Conservation (phyloP, 2,797 vertebrate genomes). For the Forpus xanthops region DNA sequence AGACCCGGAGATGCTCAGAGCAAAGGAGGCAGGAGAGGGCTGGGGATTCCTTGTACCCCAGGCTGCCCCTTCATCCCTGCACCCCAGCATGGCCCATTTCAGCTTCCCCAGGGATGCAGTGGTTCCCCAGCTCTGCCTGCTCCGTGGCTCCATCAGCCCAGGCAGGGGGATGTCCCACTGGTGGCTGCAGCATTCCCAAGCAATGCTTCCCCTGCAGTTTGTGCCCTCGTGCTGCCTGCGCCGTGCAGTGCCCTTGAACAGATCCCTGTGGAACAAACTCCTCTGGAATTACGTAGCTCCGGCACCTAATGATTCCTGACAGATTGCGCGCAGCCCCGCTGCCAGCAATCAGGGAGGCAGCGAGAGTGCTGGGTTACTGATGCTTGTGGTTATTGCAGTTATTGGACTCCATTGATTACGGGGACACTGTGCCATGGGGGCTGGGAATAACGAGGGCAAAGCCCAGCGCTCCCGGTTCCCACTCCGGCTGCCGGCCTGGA, state of each 20-base stretch:
- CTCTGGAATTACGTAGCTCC: not conserved
- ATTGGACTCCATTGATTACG: conserved; percentile 23
- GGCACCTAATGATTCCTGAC: conserved; percentile 58
- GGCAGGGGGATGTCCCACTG: rapidly evolving
- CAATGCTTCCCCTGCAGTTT: not conserved
- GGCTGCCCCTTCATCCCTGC: not conserved
- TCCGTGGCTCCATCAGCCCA: rapidly evolving
- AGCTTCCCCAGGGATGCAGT: not conserved
- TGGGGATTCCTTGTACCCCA: not conserved
- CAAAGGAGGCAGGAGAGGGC: not conserved
- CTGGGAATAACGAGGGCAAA: not conserved
- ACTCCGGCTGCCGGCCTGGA: rapidly evolving
- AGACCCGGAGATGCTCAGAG: not conserved
- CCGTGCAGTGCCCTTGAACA: conserved; percentile 52
- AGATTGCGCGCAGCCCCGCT: conserved; percentile 7
- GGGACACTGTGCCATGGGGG: not conserved
- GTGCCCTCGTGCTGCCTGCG: not conserved
- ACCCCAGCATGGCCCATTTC: rapidly evolving
- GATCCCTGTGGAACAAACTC: not conserved
- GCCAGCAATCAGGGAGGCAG: not conserved
- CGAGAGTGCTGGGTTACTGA: not conserved
- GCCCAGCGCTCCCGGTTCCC: not conserved
- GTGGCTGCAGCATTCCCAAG: not conserved
- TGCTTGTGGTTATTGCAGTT: not conserved
- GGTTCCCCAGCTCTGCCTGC: not conserved